Evolutionary conservation across 37 sponge, comb jelly and placozoan genomes (phyloP).

Genomic region (Aphrocallistes beatrix): DNA sequence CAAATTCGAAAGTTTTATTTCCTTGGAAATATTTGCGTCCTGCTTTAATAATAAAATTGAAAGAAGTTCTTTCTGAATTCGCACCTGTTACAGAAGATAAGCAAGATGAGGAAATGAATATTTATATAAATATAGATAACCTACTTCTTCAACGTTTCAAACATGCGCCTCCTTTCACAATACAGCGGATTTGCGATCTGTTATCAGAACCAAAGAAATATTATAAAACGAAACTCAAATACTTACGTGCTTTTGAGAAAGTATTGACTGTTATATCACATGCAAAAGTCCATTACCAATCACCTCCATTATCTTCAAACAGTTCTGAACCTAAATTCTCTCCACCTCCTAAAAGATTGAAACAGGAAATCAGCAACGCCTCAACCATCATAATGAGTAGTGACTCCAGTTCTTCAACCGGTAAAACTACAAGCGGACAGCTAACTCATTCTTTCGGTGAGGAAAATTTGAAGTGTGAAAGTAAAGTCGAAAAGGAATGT

Average conservation of each 20-base stretch:
- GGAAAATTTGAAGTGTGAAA: not conserved
- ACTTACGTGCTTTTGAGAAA: constrained; percentile 75
- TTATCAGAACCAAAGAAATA: constrained; percentile 60
- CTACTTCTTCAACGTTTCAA: not conserved
- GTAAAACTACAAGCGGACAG: not conserved
- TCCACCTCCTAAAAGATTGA: not conserved
- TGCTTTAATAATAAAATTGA: not conserved
- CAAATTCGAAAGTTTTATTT: not conserved
- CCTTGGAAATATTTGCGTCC: not conserved
- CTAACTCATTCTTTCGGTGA: not conserved
- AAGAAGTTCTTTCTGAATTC: not conserved
- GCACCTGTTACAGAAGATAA: not conserved
- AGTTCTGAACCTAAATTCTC: not conserved
- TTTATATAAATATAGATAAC: not conserved
- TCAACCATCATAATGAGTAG: not conserved
- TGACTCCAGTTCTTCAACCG: not conserved
- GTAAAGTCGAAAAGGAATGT: not conserved
- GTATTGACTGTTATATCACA: constrained; percentile 29
- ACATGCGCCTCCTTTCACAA: constrained; percentile 75
- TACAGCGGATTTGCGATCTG: constrained; percentile 90
- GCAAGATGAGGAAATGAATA: not conserved
- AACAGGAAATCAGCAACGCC: not conserved
- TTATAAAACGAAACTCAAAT: constrained; percentile 65
- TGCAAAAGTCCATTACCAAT: not conserved
- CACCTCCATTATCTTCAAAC: not conserved